These are phyloP conservation scores for Myrmophylax atrothorax DNA, from an alignment of 2,113 vertebrate genomes.

Conservation along the genomic window DNA sequence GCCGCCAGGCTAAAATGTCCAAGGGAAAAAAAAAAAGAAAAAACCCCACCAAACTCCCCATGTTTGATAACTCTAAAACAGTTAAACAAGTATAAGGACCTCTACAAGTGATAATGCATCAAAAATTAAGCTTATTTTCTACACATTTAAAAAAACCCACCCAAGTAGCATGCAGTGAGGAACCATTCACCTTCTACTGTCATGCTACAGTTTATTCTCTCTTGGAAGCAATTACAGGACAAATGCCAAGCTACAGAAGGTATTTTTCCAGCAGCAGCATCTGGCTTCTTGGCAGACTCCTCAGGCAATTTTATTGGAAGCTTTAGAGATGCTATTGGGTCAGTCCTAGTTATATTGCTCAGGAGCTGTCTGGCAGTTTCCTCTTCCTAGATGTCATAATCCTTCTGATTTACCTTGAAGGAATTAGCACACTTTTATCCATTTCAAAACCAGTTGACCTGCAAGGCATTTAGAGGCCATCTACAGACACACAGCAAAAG, in stretches of 20 bases:
- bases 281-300: conserved; percentile 82
- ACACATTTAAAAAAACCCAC: neutral
- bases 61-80: neutral
- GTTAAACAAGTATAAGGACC: neutral
- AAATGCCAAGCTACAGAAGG: conserved; percentile 76
- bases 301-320: conserved; percentile 72
- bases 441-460: conserved; percentile 45
- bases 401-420: conserved; percentile 44
- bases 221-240: conserved; percentile 75
- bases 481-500: neutral
- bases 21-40: neutral
- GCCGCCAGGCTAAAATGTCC: neutral
- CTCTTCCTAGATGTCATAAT: conserved; percentile 50
- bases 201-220: conserved; percentile 69
- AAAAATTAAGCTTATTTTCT: neutral
- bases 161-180: conserved; percentile 6
- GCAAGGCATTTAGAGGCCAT: conserved; percentile 5
- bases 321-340: conserved; percentile 68
- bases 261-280: conserved; percentile 83
- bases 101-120: neutral
- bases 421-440: conserved; percentile 34
- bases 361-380: conserved; percentile 39
- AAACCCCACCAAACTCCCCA: too few species aligned
- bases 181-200: conserved; percentile 47
- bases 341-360: conserved; percentile 60